Base-by-base conservation (phyloP, 2,113 vertebrate genomes). In the Chrysochloris asiatica region DNA sequence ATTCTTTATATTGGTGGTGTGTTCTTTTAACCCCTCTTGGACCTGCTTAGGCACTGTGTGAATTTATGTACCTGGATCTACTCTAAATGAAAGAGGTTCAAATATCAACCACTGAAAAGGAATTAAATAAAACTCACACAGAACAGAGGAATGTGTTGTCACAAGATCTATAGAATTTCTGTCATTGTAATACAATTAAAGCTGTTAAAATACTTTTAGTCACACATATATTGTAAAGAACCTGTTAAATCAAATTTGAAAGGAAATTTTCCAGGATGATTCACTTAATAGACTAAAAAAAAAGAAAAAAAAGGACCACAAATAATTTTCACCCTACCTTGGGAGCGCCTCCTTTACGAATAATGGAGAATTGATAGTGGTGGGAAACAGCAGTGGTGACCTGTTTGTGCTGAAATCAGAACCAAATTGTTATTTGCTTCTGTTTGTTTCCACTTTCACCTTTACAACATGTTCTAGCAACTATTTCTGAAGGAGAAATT, bases 151-250 rank as follows among this genome's bases (percentile, higher is more conserved):
- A 95, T 93, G 90, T 94, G 81, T 93, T 95, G 92, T 97, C 92
- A 95, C 92, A 96, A 95, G 92, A 91, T 63, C 94, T 87, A 56
- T 26, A 80, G 92, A 95, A 94, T 95, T 82, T 86, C 93, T 86
- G 71, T 92, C 90, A 90, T 90, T 91, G 45, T 87, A 91, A 91
- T 93, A 92, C 86, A 89, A 76, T 91, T 92, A 93, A 93, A 47
- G 86, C 80, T 95, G 88, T 94, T 91, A 95, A 96, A 96, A 95
- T 94, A 77, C 95, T 95, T 96, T 95, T 96, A 93, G 93, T 96
- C 94, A 95, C 92, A 93, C 43, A 4, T 69, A 92, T 82, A 84
- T 67, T 90, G 47, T 94, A 84, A 93, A 85, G 88, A 93, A 89
- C 61, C 73, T 90, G 33, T 71, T 96, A 95, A 96, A 95, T 61